Evolutionary conservation across 2,113 vertebrate species (phyloP).

Genomic region (Semicossyphus pulcher): DNA sequence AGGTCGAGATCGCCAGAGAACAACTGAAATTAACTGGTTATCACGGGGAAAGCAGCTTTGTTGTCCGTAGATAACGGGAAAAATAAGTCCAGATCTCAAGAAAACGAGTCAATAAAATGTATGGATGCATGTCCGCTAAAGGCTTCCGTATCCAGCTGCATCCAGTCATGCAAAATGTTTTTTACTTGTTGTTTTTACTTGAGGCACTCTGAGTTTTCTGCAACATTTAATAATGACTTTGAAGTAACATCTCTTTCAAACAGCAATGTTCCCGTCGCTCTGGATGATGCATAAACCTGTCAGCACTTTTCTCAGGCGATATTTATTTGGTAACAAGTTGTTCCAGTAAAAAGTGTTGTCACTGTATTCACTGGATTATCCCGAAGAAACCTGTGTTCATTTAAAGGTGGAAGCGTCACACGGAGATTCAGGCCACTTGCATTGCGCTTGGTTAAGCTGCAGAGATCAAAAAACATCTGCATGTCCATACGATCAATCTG

Average conservation of each 20-base stretch:
- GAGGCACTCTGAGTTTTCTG: neutral
- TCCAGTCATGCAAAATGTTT: slow-evolving; percentile 14
- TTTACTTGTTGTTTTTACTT: slow-evolving; percentile 3
- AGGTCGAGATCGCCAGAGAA: too few species aligned
- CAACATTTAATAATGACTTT: neutral
- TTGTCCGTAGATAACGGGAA: too few species aligned
- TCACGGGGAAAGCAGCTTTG: too few species aligned
- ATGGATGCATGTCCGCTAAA: too few species aligned
- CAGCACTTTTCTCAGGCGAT: neutral
- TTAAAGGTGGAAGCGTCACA: neutral
- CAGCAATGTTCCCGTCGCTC: neutral
- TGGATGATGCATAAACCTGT: neutral
- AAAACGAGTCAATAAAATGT: too few species aligned
- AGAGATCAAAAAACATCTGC: too few species aligned
- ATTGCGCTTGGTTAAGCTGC: too few species aligned
- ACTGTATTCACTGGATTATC: neutral
- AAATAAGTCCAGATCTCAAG: too few species aligned
- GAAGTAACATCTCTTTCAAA: neutral
- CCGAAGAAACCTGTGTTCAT: neutral
- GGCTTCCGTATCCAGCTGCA: too few species aligned
- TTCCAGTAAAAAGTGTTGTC: neutral
- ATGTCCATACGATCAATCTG: too few species aligned
- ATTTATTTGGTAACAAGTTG: neutral
- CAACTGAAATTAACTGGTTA: too few species aligned
- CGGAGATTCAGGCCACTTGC: neutral